Base-by-base conservation (phyloP, 1,140 invertebrate genomes). In the Tribolium madens region DNA sequence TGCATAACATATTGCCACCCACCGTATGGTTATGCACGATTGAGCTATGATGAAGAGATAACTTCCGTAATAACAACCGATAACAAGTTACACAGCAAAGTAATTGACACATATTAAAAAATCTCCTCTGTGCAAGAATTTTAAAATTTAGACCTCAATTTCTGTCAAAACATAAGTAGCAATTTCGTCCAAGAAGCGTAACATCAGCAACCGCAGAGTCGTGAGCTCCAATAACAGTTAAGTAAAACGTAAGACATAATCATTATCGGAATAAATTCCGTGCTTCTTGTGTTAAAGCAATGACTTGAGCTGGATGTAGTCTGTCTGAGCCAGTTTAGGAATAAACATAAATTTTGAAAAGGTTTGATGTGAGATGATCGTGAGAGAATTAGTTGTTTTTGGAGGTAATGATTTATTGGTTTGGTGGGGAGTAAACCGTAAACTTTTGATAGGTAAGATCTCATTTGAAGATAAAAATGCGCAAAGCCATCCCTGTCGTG, bases 391-490 rank as follows among this genome's bases (percentile, higher is more conserved):
- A 26, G 13, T 12, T 26, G 15, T 68, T 68, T 18, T 68, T 31
- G 31, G 52, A 4, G 0, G 52, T 21, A 57, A 57, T 57, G 52
- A 57, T 64, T 64, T 64, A 64, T 64, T 15, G 57, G 14, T 10
- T 64, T 21, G 57, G 57, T 1, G 12, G 57, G 15, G 36, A 60
- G 42, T 12, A 50, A 68, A 48, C 13, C 14, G 33, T 36, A 68
- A n/a, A 17, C 42, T 75, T 18, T 57, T 57, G 72, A 74, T 72
- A 72, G 70, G 70, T 72, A 72, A 72, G 70, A 72, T 79, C 73
- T 79, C 71, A 73, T 76, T 78, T 73, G 48, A 47, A 79, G 76
- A 78, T 79, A 79, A 77, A 77, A 79, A 75, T 77, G 76, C 73
- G 73, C 53, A 50, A 68, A 74, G 68, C 60, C 72, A 80, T 60